Evolutionary conservation across 2,113 vertebrate species (phyloP), one percentile per base, ranked within the genome.

Genomic region (Ranitomeya imitator): DNA sequence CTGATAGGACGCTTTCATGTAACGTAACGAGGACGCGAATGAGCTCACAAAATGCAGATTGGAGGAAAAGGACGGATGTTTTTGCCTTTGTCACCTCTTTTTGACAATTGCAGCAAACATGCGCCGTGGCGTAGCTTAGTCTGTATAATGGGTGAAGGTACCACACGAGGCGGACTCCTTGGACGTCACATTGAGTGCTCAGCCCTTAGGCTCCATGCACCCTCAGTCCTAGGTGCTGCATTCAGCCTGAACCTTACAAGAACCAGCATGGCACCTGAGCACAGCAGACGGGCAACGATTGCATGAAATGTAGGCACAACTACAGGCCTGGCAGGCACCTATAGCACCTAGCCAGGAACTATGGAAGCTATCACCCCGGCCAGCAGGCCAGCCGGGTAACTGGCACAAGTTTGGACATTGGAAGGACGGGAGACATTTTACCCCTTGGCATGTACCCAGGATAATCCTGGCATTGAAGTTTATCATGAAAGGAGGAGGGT

Each of bases 191-290:
- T 8, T 31, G 59, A 45, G 12, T 0, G 52, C 21, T 2, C 84
- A 86, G 37, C 54, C 84, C 55, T 77, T 18, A 31, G 52, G 83
- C 45, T 59, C 7, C 71, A 60, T 85, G 37, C 15, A 78, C 23
- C 13, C 19, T 26, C 55, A 76, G 31, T 18, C 71, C 86, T 52
- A 76, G 76, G 79, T 88, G 86, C 79, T 74, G 67, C 21, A 76
- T 81, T 80, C 69, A 51, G 55, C 57, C 73, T 85, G n/a, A n/a
- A n/a, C 74, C 77, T 69, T 52, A 4, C n/a, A 65, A 63, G 71
- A 23, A 51, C 59, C 19, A 83, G 51, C 5, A 65, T 52, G 14
- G 78, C 86, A 71, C 37, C 37, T 10, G 23, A 19, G 37, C 74
- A 23, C 2, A 31, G 37, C 9, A 83, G 60, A 5, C 19, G 19